phyloP scores from a whole-genome alignment of 35 echinoderm and acorn worm species.

The Ophiothrix spiculata region DNA sequence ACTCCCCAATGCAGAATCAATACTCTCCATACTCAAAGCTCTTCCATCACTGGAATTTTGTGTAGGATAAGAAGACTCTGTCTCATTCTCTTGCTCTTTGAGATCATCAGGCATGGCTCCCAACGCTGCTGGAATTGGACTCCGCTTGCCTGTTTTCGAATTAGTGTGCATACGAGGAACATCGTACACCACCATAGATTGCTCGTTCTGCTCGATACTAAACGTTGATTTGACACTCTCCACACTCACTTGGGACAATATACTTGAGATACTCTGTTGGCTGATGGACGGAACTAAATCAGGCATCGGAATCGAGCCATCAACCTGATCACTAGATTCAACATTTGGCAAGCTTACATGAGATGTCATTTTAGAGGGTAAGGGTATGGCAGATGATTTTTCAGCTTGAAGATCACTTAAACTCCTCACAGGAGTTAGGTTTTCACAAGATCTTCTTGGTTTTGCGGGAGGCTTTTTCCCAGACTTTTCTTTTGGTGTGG shows the following conservation, averaged over 20 bases:
- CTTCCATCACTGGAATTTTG: too few relatives aligned
- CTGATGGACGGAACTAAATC: constrained; percentile 34
- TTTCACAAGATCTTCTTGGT: not conserved
- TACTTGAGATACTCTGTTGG: constrained; percentile 71
- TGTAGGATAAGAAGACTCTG: too few relatives aligned
- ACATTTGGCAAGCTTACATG: not conserved
- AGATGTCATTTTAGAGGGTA: not conserved
- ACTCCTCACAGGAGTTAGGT: not conserved
- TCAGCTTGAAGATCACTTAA: not conserved
- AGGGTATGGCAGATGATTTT: not conserved
- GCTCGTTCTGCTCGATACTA: constrained; percentile 35
- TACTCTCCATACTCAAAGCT: not conserved
- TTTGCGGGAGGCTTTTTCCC: not conserved
- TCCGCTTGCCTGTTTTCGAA: too few relatives aligned
- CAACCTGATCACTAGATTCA: not conserved
- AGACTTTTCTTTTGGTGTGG: constrained; percentile 2
- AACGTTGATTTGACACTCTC: constrained; percentile 64
- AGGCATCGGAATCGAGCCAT: too few relatives aligned
- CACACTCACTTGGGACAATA: constrained; percentile 61
- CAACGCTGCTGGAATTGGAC: not conserved
- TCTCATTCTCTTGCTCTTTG: not conserved
- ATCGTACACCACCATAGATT: not conserved
- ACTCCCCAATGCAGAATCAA: not conserved
- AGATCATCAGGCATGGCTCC: not conserved
- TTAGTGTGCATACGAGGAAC: not conserved